Percentiles rank a stretch among this genome's conserved stretches.
These are phyloP conservation scores for Ia io DNA, from an alignment of 2,113 vertebrate genomes.

Conservation along the genomic window DNA sequence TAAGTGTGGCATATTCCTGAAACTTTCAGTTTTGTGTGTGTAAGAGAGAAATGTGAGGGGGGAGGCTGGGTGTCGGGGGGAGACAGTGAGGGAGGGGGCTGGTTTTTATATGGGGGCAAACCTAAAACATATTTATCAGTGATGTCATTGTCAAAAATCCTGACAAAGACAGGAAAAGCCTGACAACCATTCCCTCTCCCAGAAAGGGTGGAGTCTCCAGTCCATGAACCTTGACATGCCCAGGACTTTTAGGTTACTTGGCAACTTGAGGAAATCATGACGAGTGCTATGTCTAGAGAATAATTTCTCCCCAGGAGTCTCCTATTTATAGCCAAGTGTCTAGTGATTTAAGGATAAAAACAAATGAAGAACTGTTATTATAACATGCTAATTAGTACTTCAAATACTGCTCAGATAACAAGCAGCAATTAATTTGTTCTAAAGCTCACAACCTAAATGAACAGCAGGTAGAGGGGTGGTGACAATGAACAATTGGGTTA, in stretches of 20 bases:
- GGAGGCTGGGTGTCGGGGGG: no score
- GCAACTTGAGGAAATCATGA: neutral
- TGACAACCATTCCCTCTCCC: neutral
- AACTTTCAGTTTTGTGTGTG: neutral
- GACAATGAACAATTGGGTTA: neutral
- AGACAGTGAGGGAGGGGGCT: neutral
- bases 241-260: neutral
- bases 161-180: neutral
- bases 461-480: neutral
- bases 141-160: neutral
- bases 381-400: neutral
- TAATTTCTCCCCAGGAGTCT: neutral
- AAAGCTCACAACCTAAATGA: neutral
- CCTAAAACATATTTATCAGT: constrained; percentile 11
- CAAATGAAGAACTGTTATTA: neutral
- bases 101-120: neutral
- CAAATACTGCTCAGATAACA: neutral
- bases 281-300: neutral
- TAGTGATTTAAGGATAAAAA: constrained; percentile 8
- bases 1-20: neutral
- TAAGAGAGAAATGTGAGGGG: neutral
- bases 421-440: neutral
- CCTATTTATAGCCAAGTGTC: neutral
- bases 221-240: neutral
- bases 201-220: neutral